Percentiles rank a stretch among this genome's conserved stretches.
Conservation (phyloP, 2,113 vertebrate genomes). For the Pipa parva region DNA sequence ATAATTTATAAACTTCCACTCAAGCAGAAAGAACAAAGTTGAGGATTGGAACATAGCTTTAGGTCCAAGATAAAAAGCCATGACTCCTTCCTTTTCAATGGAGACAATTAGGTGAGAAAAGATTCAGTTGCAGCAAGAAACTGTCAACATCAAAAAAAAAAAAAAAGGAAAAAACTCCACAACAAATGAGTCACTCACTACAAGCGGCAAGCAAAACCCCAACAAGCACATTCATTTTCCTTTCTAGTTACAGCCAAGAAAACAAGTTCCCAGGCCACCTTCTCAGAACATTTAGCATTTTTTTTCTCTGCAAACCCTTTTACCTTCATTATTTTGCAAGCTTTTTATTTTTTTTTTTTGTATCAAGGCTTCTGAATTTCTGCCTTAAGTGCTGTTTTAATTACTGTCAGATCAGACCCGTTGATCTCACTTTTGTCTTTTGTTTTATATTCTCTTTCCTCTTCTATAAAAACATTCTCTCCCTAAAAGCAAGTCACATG, state of each 20-base stretch:
- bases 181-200: constrained; percentile 25
- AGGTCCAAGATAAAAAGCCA: constrained; percentile 33
- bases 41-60: constrained; percentile 13
- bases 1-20: constrained; percentile 17
- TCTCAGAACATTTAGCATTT: neutral
- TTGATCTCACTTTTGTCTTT: constrained; percentile 18
- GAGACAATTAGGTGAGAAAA: constrained; percentile 21
- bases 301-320: neutral
- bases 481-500: neutral
- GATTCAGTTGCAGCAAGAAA: constrained; percentile 4
- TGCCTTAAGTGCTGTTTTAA: constrained; percentile 51
- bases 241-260: neutral
- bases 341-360: constrained; percentile 28
- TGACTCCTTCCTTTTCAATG: constrained; percentile 14
- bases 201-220: constrained; percentile 6
- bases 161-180: no score
- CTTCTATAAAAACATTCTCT: constrained; percentile 3
- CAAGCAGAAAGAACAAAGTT: constrained; percentile 8
- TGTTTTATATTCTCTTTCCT: neutral
- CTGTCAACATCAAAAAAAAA: constrained; percentile 18
- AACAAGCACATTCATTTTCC: neutral
- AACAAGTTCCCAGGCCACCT: constrained; percentile 1
- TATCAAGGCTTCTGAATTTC: constrained; percentile 19
- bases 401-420: constrained; percentile 46
- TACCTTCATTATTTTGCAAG: neutral